A percentile compares a stretch with the other conserved stretches of the same genome.
These are phyloP conservation scores for Phania funesta DNA, from an alignment of 2,888 invertebrate species.

Conservation along the genomic window DNA sequence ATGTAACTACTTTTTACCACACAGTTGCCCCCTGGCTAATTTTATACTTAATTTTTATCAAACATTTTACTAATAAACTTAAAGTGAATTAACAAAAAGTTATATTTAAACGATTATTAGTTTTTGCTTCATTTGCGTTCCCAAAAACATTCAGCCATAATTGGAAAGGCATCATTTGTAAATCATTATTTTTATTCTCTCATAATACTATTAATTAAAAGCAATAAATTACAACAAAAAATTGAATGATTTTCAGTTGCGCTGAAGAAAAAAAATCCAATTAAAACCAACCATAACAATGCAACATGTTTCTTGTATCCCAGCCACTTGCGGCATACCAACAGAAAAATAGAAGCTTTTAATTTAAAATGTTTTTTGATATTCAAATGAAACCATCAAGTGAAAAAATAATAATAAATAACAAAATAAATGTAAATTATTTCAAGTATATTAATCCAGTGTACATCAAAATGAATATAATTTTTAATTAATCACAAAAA, in stretches of 20 bases:
- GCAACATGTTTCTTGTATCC: background rate
- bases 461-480: slow-evolving; percentile 51
- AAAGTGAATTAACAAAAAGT: background rate
- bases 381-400: slow-evolving; percentile 19
- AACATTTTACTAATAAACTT: background rate
- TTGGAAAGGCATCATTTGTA: slow-evolving; percentile 37
- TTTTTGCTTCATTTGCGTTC: background rate
- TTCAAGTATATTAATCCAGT: slow-evolving; percentile 58
- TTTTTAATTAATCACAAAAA: slow-evolving; percentile 62
- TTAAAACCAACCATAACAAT: slow-evolving; percentile 31
- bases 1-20: too few relatives aligned
- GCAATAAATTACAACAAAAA: slow-evolving; percentile 26
- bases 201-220: slow-evolving; percentile 48
- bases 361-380: slow-evolving; percentile 33
- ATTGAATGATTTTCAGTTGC: slow-evolving; percentile 6
- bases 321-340: slow-evolving; percentile 2
- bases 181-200: slow-evolving; percentile 31
- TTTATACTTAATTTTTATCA: background rate
- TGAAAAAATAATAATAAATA: slow-evolving; percentile 13
- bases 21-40: too few relatives aligned
- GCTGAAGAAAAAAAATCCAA: slow-evolving; percentile 17
- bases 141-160: slow-evolving; percentile 23
- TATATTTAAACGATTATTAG: background rate
- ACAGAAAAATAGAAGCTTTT: slow-evolving; percentile 1
- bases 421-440: slow-evolving; percentile 53